Evolutionary conservation across 2,113 vertebrate genomes (phyloP), one percentile per base, ranked within the genome.

Genomic region (Hylia prasina): DNA sequence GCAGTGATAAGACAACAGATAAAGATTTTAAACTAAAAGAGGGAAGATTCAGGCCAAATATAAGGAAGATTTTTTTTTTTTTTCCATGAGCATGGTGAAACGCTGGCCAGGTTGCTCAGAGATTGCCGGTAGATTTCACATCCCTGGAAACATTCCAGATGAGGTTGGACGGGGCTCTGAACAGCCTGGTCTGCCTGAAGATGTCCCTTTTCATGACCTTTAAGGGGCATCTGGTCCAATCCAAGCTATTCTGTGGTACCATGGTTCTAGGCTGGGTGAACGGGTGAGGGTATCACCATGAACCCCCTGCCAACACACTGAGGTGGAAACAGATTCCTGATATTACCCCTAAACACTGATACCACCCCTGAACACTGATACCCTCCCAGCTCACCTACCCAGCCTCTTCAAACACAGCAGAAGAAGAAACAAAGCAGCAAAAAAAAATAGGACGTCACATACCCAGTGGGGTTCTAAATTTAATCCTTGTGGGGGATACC

Each of bases 81-180:
- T 21, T 45, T 45, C 47, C 4, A 7, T 6, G 6, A 42, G 47
- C 35, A 25, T 19, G 30, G 30, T 42, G 39, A 75, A 47, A 75
- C 0, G 0, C 33, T 22, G n/a, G 5, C 6, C 9, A 25, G 21
- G 18, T 33, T 64, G 18, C 24, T 21, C 28, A 45, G 37, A 57
- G 5, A 9, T 42, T 65, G 15, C 28, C 66, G 33, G 48, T 6
- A 8, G 22, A 69, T 28, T 27, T 15, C 73, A 37, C 18, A 7
- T 4, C 9, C 18, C 25, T 85, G 48, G 30, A 37, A 58, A 33
- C 8, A 19, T 13, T 45, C 18, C 20, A 24, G 18, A 8, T 1
- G 3, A 61, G 28, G 4, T 5, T 31, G 11, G 61, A n/a, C 11
- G 47, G 19, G 35, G 48, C 42, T 63, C 23, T 81, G 76, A 79